Evolutionary conservation across 2,888 invertebrate genomes (phyloP).

Genomic region (Mactromeris polynyma): DNA sequence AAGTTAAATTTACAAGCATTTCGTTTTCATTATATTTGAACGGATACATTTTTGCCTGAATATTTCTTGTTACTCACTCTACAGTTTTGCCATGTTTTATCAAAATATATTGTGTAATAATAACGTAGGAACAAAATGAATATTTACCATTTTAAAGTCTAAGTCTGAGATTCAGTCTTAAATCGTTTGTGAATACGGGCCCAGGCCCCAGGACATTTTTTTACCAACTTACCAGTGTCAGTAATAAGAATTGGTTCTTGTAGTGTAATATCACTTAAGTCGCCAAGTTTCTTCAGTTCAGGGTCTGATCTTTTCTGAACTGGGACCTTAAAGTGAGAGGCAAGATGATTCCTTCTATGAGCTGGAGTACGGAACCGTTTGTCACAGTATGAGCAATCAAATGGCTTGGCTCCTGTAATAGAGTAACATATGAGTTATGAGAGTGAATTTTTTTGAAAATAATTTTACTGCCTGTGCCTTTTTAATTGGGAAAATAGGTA

Average conservation of each 20-base stretch:
- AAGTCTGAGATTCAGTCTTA: too few species aligned
- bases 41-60: too few species aligned
- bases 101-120: too few species aligned
- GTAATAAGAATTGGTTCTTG: conserved; percentile 89
- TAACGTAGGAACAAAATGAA: too few species aligned
- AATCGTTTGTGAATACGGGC: too few species aligned
- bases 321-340: conserved; percentile 80
- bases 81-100: too few species aligned
- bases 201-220: neutral
- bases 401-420: conserved; percentile 87
- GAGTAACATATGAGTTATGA: neutral
- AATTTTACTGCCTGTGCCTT: too few species aligned
- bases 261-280: conserved; percentile 88
- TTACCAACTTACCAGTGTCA: conserved; percentile 85
- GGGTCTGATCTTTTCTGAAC: conserved; percentile 29
- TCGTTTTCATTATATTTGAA: too few species aligned
- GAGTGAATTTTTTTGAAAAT: neutral
- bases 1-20: too few species aligned
- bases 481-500: too few species aligned
- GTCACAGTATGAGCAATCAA: conserved; percentile 85
- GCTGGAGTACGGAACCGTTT: conserved; percentile 87
- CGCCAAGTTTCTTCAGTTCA: conserved; percentile 62
- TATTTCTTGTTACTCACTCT: too few species aligned
- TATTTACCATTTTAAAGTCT: too few species aligned
- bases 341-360: conserved; percentile 85